These are phyloP conservation scores for Chirona hameri DNA, from an alignment of 2,888 invertebrate genomes.

Conservation along the genomic window DNA sequence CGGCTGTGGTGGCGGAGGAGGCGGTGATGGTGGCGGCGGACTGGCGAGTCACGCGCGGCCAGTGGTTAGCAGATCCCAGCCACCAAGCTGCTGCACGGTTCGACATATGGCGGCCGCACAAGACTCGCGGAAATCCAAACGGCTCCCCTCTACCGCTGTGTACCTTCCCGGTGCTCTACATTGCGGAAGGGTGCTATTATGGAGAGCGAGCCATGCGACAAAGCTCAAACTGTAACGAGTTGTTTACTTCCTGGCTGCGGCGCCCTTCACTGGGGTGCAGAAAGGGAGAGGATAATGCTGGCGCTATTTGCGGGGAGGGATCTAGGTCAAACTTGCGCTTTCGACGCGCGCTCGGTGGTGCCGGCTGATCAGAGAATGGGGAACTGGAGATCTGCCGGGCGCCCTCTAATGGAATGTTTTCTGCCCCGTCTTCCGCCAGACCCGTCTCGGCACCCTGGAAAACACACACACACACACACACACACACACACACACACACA, in stretches of 20 bases:
- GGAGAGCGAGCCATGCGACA: neutral
- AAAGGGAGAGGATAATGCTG: neutral
- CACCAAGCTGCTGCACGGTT: too few relatives aligned
- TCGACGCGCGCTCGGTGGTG: neutral
- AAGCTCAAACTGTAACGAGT: slow-evolving; percentile 6
- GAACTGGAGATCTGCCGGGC: too few relatives aligned
- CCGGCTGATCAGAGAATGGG: too few relatives aligned
- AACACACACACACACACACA: too few relatives aligned
- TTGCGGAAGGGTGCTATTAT: neutral
- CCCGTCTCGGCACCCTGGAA: too few relatives aligned
- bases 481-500: too few relatives aligned
- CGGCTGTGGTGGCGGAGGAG: neutral
- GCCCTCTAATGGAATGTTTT: too few relatives aligned
- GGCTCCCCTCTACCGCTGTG: neutral
- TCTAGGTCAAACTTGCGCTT: slow-evolving; percentile 2
- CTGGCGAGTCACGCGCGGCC: too few relatives aligned
- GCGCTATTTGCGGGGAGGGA: slow-evolving; percentile 1
- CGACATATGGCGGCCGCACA: neutral
- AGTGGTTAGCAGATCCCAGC: too few relatives aligned
- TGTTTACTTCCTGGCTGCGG: slow-evolving; percentile 3
- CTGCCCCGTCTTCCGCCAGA: too few relatives aligned
- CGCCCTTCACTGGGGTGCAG: neutral
- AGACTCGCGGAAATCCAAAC: neutral
- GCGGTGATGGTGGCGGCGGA: neutral
- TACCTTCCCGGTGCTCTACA: neutral